phyloP scores from a whole-genome alignment of 2,113 vertebrate species.

The Amblyopsis rosae region DNA sequence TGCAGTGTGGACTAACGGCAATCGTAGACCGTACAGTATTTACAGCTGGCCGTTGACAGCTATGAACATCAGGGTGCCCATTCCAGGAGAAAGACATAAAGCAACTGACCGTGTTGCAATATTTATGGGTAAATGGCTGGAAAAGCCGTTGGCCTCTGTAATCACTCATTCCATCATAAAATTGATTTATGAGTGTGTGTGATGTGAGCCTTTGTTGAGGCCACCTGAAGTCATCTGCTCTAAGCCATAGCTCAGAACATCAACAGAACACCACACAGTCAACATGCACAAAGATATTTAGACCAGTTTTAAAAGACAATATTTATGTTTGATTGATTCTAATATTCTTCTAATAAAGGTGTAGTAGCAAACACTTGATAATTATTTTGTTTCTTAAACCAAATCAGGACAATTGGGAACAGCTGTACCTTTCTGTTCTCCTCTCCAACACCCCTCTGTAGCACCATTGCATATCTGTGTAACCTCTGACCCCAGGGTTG shows the following conservation, averaged over 20 bases:
- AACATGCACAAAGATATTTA: neutral
- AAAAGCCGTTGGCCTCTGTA: slow-evolving; percentile 69
- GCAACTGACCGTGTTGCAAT: slow-evolving; percentile 62
- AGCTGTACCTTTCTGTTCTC: slow-evolving; percentile 21
- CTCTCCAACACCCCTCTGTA: slow-evolving; percentile 10
- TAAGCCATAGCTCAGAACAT: neutral
- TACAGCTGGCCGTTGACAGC: slow-evolving; percentile 58
- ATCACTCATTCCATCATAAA: slow-evolving; percentile 59
- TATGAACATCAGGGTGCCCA: slow-evolving; percentile 63
- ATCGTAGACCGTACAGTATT: slow-evolving; percentile 53
- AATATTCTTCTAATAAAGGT: neutral
- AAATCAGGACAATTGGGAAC: neutral
- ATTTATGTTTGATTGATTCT: neutral
- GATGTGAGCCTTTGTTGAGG: slow-evolving; percentile 55
- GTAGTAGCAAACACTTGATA: neutral
- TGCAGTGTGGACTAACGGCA: slow-evolving; percentile 47
- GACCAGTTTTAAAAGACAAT: no score
- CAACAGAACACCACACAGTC: slow-evolving; percentile 19
- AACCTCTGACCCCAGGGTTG: slow-evolving; percentile 55
- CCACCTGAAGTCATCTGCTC: slow-evolving; percentile 57
- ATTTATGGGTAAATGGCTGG: slow-evolving; percentile 70
- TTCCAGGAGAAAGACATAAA: slow-evolving; percentile 60
- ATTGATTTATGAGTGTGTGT: slow-evolving; percentile 58
- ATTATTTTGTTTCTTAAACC: neutral
- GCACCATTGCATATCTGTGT: neutral